Base-by-base conservation (phyloP, 2,888 invertebrate genomes). In the Athalia rosae region DNA sequence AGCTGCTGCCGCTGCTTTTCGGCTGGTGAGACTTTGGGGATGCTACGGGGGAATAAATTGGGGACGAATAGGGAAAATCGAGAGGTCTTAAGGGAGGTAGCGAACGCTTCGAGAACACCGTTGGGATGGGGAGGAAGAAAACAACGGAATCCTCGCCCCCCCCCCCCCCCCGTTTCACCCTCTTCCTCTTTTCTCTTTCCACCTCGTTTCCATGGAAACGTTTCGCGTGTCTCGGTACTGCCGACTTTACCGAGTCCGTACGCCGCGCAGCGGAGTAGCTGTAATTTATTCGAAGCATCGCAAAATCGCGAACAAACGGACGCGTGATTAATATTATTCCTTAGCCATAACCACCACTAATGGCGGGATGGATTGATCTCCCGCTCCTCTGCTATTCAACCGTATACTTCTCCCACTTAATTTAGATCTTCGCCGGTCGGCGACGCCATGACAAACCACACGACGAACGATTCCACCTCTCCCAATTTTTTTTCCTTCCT, bases 401-500 rank as follows among this genome's bases (percentile, higher is more conserved):
- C 59, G 11, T 45, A 45, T 43, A 48, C 62, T 15, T 47, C 15
- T n/a, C 58, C 56, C 9, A 45, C 28, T 41, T 62, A 9, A 28
- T n/a, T 77, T 69, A 56, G 64, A 11, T 43, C 28, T 58, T 74
- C 48, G 50, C 15, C 58, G 41, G 13, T 61, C 5, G 8, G 13
- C 76, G 61, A 61, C 59, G 53, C 45, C 69, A 78, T 41, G 50
- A 71, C 58, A 56, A 58, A 71, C 28, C 28, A 71, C 56, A 79
- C 80, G 81, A 79, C 79, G 77, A 80, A 80, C 82, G 80, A 81
- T 80, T 81, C 79, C 78, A 77, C 79, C 76, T n/a, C n/a, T n/a
- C n/a, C n/a, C n/a, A n/a, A n/a, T n/a, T n/a, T n/a, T n/a, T n/a
- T n/a, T n/a, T n/a, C n/a, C n/a, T n/a, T n/a, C 79, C 80, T 67